These are phyloP conservation scores for Entelurus aequoreus DNA, from an alignment of 2,113 vertebrate genomes.

Conservation along the genomic window DNA sequence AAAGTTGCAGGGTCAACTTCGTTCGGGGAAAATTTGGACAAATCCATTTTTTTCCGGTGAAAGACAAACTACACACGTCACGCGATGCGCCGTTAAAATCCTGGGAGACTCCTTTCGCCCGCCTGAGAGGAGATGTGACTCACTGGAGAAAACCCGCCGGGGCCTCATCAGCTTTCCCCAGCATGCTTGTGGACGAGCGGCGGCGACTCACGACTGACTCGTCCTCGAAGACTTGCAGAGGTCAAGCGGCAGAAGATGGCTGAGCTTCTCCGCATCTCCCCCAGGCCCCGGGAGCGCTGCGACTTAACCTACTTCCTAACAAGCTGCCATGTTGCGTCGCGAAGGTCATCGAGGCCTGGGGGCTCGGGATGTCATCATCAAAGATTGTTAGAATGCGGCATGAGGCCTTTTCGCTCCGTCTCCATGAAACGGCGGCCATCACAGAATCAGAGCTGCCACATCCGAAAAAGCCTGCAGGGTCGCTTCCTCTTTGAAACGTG, in stretches of 20 bases:
- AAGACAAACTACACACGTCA: too few relatives aligned
- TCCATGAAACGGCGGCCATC: too few relatives aligned
- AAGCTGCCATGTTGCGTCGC: not conserved
- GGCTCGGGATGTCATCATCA: not conserved
- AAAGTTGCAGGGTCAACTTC: too few relatives aligned
- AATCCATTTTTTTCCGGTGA: too few relatives aligned
- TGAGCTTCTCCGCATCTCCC: not conserved
- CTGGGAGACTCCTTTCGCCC: conserved; percentile 33
- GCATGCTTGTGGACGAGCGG: not conserved
- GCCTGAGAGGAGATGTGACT: too few relatives aligned
- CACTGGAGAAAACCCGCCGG: not conserved
- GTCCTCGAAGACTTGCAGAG: conserved; percentile 2
- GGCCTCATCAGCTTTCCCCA: not conserved
- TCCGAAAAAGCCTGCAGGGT: too few relatives aligned
- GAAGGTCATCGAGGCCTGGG: too few relatives aligned
- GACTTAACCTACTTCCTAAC: not conserved
- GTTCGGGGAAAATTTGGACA: too few relatives aligned
- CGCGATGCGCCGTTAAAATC: not conserved
- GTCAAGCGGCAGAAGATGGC: not conserved
- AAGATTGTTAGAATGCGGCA: not conserved
- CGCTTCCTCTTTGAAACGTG: too few relatives aligned
- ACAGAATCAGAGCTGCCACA: too few relatives aligned
- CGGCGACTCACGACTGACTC: not conserved
- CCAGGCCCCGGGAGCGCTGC: not conserved
- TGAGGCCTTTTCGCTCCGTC: not conserved